phyloP scores from a whole-genome alignment of 2,113 vertebrate species.

The Bos indicus region DNA sequence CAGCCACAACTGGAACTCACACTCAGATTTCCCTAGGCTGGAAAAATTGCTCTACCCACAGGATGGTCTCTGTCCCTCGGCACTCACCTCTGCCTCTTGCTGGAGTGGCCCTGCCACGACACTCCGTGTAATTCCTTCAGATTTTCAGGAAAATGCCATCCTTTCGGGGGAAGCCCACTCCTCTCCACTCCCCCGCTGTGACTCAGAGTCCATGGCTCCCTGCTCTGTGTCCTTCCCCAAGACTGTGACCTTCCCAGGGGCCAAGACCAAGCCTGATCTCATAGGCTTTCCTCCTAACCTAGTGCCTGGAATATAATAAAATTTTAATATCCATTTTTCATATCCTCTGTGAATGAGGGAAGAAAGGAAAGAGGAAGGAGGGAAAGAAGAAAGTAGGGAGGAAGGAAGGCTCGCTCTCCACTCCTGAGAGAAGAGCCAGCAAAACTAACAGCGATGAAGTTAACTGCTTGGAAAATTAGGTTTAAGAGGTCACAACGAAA shows the following conservation, averaged over 20 bases:
- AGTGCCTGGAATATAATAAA: background rate
- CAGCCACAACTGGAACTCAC: background rate
- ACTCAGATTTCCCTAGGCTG: background rate
- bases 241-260: background rate
- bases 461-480: background rate
- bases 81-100: background rate
- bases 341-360: background rate
- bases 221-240: background rate
- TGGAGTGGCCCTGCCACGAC: fast-evolving
- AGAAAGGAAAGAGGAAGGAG: background rate
- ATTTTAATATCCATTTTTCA: background rate
- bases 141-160: background rate
- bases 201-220: background rate
- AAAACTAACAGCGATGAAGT: background rate
- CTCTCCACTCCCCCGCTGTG: fast-evolving
- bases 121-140: background rate
- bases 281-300: background rate
- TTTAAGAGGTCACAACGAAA: background rate
- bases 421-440: background rate
- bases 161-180: background rate
- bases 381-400: background rate
- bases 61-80: fast-evolving
- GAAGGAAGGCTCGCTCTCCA: background rate
- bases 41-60: fast-evolving
- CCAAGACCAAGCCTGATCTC: background rate